A percentile compares a stretch with the other conserved stretches of the same genome.
phyloP scores from a whole-genome alignment of 1,140 invertebrate genomes.

The Watersipora subatra region DNA sequence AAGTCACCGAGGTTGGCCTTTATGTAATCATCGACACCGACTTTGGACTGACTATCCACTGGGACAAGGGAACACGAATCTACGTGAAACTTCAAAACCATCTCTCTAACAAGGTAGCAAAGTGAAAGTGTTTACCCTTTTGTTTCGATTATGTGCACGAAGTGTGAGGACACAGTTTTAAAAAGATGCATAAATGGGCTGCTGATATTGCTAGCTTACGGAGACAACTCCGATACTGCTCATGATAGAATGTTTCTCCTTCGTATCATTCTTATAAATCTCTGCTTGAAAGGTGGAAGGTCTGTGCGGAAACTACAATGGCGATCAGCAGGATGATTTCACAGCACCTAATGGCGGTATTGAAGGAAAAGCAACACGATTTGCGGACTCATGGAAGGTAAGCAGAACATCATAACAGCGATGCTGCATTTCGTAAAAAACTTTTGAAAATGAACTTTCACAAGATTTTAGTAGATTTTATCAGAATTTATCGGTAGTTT shows the following conservation, averaged over 20 bases:
- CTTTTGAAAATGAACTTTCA: no score
- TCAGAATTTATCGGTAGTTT: no score
- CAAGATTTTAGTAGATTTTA: no score
- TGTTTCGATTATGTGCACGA: no score
- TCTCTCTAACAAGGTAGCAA: conserved; percentile 45
- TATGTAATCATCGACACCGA: conserved; percentile 65
- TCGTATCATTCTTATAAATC: no score
- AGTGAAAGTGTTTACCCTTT: conserved; percentile 6
- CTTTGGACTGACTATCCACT: conserved; percentile 63
- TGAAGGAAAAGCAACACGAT: conserved; percentile 55
- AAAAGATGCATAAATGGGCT: no score
- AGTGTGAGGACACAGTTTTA: no score
- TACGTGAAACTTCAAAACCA: conserved; percentile 56
- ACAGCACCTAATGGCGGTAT: conserved; percentile 60
- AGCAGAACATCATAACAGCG: conserved; percentile 54
- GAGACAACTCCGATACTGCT: no score
- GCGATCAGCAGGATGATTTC: conserved; percentile 52
- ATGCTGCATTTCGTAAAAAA: conserved; percentile 32
- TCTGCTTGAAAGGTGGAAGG: conserved; percentile 71
- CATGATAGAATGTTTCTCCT: no score
- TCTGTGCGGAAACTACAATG: conserved; percentile 79
- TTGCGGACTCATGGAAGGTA: conserved; percentile 75
- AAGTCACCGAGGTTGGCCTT: conserved; percentile 50
- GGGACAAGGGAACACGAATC: conserved; percentile 69
- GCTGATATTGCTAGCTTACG: no score